Base-by-base conservation (phyloP, 2,888 invertebrate species). In the Horisme vitalbata region DNA sequence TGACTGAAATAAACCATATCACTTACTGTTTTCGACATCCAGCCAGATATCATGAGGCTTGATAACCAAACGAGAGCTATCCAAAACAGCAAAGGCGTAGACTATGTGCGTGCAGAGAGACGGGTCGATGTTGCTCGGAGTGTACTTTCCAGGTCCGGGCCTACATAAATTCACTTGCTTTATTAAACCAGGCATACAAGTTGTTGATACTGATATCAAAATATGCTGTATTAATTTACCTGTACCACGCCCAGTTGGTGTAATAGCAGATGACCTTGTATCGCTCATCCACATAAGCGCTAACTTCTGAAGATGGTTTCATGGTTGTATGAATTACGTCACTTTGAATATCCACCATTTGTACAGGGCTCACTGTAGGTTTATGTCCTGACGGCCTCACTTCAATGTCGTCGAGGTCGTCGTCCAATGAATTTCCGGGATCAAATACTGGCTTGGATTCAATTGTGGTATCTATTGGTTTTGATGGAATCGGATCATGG, bases 241-340 rank as follows among this genome's bases (percentile, higher is more conserved):
- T 90, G 79, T 97, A 97, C 96, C 96, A 97, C 14, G 97, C 96
- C 97, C 97, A 97, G 71, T 97, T 97, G 0, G 97, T 97, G 75
- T 96, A 97, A 71, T 97, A 97, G 67, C 97, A 97, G 3, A 97
- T 94, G 0, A 97, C 93, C 86, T 96, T 97, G 66, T 91, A 96
- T 45, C 74, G 70, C 54, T 84, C 83, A 50, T 81, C 77, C 41
- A 69, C 67, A 34, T 48, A 41, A 33, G 45, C 41, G 39, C 55
- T 63, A 12, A 59, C 45, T 14, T 72, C 55, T 8, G 68, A 62
- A 4, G 55, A 60, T 2, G 77, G 77, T 60, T 56, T 75, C 23
- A 67, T 72, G 1, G 81, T 75, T 3, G 75, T 75, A 3, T 70
- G 67, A 9, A 62, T 57, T 1, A 66, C 57, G 30, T 62, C 57